Evolutionary conservation across 1,140 invertebrate genomes (phyloP), one percentile per base, ranked within the genome.

Genomic region (Armadillidium nasatum): DNA sequence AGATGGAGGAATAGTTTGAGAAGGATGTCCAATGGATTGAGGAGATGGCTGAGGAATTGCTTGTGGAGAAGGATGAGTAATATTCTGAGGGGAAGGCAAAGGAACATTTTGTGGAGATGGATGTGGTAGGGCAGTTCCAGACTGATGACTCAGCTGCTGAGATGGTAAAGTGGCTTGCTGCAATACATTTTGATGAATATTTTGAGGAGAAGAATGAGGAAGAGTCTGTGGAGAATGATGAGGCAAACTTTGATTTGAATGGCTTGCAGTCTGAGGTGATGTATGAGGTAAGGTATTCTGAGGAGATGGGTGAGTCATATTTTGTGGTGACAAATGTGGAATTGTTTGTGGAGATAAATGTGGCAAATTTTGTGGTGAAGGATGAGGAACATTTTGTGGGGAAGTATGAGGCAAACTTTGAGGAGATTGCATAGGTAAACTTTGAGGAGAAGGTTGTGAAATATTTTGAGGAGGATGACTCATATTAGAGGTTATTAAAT

Each of bases 391-490:
- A 60, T 60, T 60, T 60, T 60, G 50, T 15, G 50, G 50, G 4
- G 50, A 60, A 13, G 50, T 13, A 19, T 60, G 50, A 15, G 50
- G 50, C 19, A 60, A 60, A 60, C 50, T 60, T 19, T 60, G 50
- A 60, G 50, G 50, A 4, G 50, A 60, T 19, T 60, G 50, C 50
- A 60, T 15, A 60, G 50, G 11, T 60, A 60, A 19, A 19, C 50
- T 60, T 19, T 60, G 50, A 19, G 50, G 50, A 19, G 50, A 60
- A 13, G 11, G 50, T 7, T 60, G 50, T 60, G 50, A 60, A 4
- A 60, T 60, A 60, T 13, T 60, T 60, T 60, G 50, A 15, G 50
- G 50, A 60, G 50, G 50, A 60, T 60, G 50, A 60, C 19, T 60
- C 50, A 60, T 60, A 7, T 60, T 60, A 2, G 50, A 60, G 19